A percentile compares a stretch with the other conserved stretches of the same genome.
phyloP scores from a whole-genome alignment of 2,113 vertebrate species.

The Meles meles region DNA sequence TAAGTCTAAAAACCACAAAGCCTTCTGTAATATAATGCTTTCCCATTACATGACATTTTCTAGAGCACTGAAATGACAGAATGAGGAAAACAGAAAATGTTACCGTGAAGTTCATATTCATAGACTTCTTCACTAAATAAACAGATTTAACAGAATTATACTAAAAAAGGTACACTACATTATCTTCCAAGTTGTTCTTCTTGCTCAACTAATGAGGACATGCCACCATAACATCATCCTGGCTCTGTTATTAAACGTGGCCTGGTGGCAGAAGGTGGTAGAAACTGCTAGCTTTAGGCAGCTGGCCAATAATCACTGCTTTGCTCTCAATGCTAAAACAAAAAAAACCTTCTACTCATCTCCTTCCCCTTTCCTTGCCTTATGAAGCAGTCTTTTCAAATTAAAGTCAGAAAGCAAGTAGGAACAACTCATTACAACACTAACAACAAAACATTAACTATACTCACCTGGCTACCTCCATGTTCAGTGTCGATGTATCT shows the following conservation, averaged over 20 bases:
- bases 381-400: not conserved
- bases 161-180: not conserved
- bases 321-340: not conserved
- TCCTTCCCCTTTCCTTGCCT: not conserved
- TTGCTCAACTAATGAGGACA: not conserved
- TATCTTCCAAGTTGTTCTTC: not conserved
- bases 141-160: not conserved
- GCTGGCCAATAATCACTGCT: not conserved
- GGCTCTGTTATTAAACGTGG: not conserved
- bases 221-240: not conserved
- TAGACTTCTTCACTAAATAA: not conserved
- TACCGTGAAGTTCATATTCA: not conserved
- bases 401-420: not conserved
- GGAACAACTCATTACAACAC: not conserved
- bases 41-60: not conserved
- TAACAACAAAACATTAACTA: not conserved
- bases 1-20: not conserved
- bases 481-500: constrained; percentile 98
- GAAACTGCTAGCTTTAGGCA: not conserved
- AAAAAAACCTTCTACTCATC: not conserved
- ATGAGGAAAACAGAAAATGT: constrained; percentile 23
- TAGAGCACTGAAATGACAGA: not conserved
- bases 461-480: constrained; percentile 94
- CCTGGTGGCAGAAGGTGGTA: not conserved
- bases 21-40: not conserved